Evolutionary conservation across 2,113 vertebrate species (phyloP), one percentile per base, ranked within the genome.

Genomic region (Brachirus orientalis): DNA sequence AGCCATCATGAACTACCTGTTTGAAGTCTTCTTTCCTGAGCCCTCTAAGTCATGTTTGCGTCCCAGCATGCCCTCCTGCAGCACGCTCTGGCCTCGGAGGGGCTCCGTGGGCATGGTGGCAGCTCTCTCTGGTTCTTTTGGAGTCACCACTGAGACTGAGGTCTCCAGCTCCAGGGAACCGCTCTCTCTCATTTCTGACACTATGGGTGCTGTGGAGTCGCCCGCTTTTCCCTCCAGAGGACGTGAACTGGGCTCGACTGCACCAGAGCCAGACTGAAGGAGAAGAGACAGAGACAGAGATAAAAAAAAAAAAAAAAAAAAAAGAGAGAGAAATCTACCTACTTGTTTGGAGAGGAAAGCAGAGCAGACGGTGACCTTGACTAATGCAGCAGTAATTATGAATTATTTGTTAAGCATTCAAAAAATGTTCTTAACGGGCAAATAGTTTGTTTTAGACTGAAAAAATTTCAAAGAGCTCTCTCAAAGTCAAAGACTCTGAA

Each of bases 1-100:
- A 64, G 51, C 37, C 48, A 43, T 52, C 48, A n/a, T n/a, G n/a
- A n/a, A n/a, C n/a, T 79, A 98, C 98, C 98, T 96, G 89, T 95
- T 98, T 52, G 96, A 95, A 0, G 95, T 94, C 22, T 94, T 96
- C 87, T 97, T 99, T 64, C 95, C 95, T 35, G 95, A 91, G 0
- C 94, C 94, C 51, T 97, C 96, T 53, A 96, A 73, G 69, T 98
- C 96, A 0, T 97, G 97, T 72, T 99, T 99, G 81, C 98, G 95
- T 14, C 92, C 88, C 17, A 99, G 87, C 83, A 82, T 92, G 67
- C 97, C 97, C 88, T 98, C 94, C 87, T 94, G 92, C 51, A 97
- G 92, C 73, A 94, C 47, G 0, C 87, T 79, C 82, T 83, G 85
- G 55, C 73, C 72, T 7, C 79, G 78, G 43, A 79, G 68, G 35